These are phyloP conservation scores for Esperia sulphurella DNA, from an alignment of 2,888 invertebrate genomes.

Conservation along the genomic window DNA sequence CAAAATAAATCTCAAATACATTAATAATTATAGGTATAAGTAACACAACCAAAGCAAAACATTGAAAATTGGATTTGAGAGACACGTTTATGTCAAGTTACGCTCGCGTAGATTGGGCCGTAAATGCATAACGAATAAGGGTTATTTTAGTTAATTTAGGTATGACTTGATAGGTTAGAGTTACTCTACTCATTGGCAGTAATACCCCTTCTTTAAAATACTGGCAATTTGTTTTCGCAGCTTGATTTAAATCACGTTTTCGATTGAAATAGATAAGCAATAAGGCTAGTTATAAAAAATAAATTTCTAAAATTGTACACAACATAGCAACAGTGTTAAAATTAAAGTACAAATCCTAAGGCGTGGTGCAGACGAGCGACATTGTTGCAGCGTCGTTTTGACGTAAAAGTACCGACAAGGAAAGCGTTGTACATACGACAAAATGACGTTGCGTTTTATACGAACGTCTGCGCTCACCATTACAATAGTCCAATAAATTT, in stretches of 20 bases:
- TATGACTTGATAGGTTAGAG: conserved; percentile 53
- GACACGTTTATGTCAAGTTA: conserved; percentile 53
- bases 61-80: conserved; percentile 73
- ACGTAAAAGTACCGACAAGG: conserved; percentile 1
- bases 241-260: conserved; percentile 8
- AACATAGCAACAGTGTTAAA: conserved; percentile 44
- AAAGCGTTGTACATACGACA: conserved; percentile 1
- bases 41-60: conserved; percentile 79
- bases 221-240: conserved; percentile 40
- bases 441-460: background rate
- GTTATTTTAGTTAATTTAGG: conserved; percentile 46
- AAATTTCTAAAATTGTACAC: conserved; percentile 61
- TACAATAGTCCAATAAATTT: background rate
- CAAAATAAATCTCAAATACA: conserved; percentile 78
- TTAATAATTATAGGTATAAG: conserved; percentile 72
- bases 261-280: conserved; percentile 24
- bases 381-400: background rate
- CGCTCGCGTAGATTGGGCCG: conserved; percentile 44
- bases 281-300: conserved; percentile 58
- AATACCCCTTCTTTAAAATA: conserved; percentile 36
- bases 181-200: conserved; percentile 64
- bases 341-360: conserved; percentile 32
- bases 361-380: conserved; percentile 16
- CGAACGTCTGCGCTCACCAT: background rate
- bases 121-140: conserved; percentile 63